These are phyloP conservation scores for Lissonota sp. DNA, from an alignment of 2,888 invertebrate species.

Conservation along the genomic window DNA sequence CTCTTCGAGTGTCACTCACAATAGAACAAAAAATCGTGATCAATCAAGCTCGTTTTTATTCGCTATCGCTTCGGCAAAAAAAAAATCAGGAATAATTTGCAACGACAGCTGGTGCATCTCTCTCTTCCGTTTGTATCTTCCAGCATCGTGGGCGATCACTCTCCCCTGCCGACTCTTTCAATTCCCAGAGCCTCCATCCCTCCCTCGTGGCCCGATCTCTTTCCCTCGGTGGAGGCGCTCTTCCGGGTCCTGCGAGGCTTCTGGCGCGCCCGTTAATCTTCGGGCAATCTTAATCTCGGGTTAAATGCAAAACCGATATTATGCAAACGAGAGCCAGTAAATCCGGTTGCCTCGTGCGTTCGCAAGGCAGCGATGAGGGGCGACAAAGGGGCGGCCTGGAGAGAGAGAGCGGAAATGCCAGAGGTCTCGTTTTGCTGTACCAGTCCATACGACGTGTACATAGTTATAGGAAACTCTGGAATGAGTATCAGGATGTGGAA, in stretches of 20 bases:
- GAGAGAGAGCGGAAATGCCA: not conserved
- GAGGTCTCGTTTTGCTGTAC: slow-evolving; percentile 7
- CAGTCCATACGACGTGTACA: not conserved
- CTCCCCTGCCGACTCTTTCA: not conserved
- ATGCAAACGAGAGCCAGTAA: slow-evolving; percentile 76
- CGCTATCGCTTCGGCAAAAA: not conserved
- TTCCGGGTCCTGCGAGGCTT: slow-evolving; percentile 56
- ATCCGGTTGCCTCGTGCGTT: slow-evolving; percentile 64
- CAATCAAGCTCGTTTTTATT: not conserved
- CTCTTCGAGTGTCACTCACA: too few species aligned
- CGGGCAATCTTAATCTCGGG: slow-evolving; percentile 78
- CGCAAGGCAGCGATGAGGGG: slow-evolving; percentile 1
- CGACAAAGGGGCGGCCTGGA: not conserved
- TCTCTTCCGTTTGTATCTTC: slow-evolving; percentile 16
- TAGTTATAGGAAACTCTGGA: slow-evolving; percentile 9
- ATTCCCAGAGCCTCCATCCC: slow-evolving; percentile 2
- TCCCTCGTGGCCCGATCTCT: slow-evolving; percentile 1
- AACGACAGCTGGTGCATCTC: slow-evolving; percentile 56
- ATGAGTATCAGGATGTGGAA: slow-evolving; percentile 25
- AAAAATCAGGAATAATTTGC: not conserved
- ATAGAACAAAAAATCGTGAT: not conserved
- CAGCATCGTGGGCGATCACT: slow-evolving; percentile 5
- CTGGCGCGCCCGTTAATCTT: slow-evolving; percentile 75
- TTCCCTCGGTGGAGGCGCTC: not conserved
- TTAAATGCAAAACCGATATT: slow-evolving; percentile 79